These are phyloP conservation scores for Brachionus calyciflorus DNA, from an alignment of 1,140 invertebrate genomes.

Conservation along the genomic window DNA sequence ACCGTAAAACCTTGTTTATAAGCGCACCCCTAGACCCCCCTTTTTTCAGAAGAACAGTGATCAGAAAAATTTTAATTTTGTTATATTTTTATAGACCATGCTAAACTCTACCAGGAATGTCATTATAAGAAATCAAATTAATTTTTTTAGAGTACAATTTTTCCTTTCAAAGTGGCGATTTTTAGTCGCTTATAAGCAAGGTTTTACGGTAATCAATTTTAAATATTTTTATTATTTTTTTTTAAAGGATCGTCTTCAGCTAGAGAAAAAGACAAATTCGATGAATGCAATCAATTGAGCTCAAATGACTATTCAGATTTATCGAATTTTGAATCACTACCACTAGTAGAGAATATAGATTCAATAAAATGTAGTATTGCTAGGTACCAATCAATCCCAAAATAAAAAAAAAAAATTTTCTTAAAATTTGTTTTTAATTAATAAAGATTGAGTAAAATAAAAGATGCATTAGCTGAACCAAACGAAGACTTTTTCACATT, in stretches of 20 bases:
- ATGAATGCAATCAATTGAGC: constrained; percentile 28
- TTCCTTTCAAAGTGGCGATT: no score
- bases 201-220: neutral
- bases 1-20: no score
- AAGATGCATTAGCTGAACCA: constrained; percentile 9
- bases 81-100: no score
- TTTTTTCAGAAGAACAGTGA: no score
- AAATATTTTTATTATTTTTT: neutral
- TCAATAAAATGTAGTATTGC: constrained; percentile 44
- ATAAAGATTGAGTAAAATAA: constrained; percentile 35
- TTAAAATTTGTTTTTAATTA: constrained; percentile 12
- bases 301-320: constrained; percentile 34
- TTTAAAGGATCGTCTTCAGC: constrained; percentile 10
- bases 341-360: constrained; percentile 28
- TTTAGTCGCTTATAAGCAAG: no score
- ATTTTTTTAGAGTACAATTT: no score
- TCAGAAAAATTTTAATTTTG: no score
- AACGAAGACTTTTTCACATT: constrained; percentile 31
- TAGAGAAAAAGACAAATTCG: constrained; percentile 1
- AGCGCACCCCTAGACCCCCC: no score
- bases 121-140: no score
- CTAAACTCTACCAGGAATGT: no score
- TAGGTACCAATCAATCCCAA: neutral
- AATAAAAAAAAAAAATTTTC: neutral
- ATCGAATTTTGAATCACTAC: constrained; percentile 36